phyloP scores from a whole-genome alignment of 2,113 vertebrate species.

The Bufo bufo region DNA sequence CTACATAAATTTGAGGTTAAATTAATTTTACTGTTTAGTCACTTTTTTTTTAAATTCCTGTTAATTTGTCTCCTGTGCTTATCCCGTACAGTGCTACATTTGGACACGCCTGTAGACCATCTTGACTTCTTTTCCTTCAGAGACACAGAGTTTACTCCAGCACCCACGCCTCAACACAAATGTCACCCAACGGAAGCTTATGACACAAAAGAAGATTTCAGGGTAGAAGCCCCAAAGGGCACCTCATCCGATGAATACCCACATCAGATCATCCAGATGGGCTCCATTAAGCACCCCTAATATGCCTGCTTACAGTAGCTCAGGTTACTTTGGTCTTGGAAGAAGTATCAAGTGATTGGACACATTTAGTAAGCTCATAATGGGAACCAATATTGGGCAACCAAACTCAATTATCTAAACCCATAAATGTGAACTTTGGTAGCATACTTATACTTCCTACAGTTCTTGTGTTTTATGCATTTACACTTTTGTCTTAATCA shows the following conservation, averaged over 20 bases:
- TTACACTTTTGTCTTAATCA: not conserved
- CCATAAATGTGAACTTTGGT: not conserved
- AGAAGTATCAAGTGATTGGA: too few species aligned
- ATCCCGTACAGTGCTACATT: slow-evolving; percentile 55
- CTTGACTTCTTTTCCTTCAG: slow-evolving; percentile 61
- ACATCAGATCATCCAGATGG: slow-evolving; percentile 36
- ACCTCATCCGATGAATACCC: slow-evolving; percentile 17
- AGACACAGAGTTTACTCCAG: slow-evolving; percentile 49
- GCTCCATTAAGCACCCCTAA: slow-evolving; percentile 9
- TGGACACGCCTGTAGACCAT: slow-evolving; percentile 59
- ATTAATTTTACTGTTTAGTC: not conserved
- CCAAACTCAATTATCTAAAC: not conserved
- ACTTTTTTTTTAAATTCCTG: not conserved
- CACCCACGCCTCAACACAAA: slow-evolving; percentile 32
- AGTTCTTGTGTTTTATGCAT: not conserved
- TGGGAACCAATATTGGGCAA: not conserved
- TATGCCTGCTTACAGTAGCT: not conserved
- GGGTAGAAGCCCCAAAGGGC: not conserved
- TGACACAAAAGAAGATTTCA: slow-evolving; percentile 18
- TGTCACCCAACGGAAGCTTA: not conserved
- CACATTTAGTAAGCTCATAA: not conserved
- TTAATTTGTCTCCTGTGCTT: not conserved
- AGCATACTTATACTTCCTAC: not conserved
- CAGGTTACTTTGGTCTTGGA: not conserved
- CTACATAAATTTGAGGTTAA: not conserved